Percentiles rank a stretch among this genome's conserved stretches.
These are phyloP conservation scores for Catocala fraxini DNA, from an alignment of 2,888 invertebrate genomes.

Conservation along the genomic window DNA sequence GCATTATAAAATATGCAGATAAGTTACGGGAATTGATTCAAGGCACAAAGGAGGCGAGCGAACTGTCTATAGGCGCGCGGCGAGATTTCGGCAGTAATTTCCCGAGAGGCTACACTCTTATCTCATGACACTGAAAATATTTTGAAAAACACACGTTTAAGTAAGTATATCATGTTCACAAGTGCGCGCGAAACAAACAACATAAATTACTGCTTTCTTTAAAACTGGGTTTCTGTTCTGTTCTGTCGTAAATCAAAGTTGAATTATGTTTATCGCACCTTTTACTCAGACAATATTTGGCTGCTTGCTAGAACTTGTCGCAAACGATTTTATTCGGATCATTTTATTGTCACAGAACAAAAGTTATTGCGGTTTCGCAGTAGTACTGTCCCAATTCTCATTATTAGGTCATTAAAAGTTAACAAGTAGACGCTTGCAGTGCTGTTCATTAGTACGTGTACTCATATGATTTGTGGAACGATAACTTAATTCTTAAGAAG, in stretches of 20 bases:
- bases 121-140: slow-evolving; percentile 80
- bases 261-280: slow-evolving; percentile 3
- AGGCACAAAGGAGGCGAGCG: slow-evolving; percentile 80
- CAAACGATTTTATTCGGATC: slow-evolving; percentile 11
- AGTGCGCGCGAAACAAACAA: slow-evolving; percentile 4
- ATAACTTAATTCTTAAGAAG: slow-evolving; percentile 27
- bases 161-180: slow-evolving; percentile 21
- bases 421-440: slow-evolving; percentile 19
- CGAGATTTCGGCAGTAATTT: slow-evolving; percentile 86
- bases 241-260: slow-evolving; percentile 6
- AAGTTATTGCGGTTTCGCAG: slow-evolving; percentile 15
- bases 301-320: background rate
- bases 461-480: slow-evolving; percentile 19
- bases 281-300: slow-evolving; percentile 3
- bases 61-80: slow-evolving; percentile 78
- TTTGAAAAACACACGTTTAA: slow-evolving; percentile 63
- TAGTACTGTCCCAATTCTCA: slow-evolving; percentile 20
- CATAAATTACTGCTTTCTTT: slow-evolving; percentile 6
- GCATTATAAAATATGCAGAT: slow-evolving; percentile 86
- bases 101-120: slow-evolving; percentile 81
- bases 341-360: slow-evolving; percentile 19
- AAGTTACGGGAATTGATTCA: slow-evolving; percentile 87
- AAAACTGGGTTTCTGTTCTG: background rate
- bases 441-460: slow-evolving; percentile 17
- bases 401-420: slow-evolving; percentile 41